Conservation (phyloP, 2,113 vertebrate species). For the Chamaetylas fuelleborni region DNA sequence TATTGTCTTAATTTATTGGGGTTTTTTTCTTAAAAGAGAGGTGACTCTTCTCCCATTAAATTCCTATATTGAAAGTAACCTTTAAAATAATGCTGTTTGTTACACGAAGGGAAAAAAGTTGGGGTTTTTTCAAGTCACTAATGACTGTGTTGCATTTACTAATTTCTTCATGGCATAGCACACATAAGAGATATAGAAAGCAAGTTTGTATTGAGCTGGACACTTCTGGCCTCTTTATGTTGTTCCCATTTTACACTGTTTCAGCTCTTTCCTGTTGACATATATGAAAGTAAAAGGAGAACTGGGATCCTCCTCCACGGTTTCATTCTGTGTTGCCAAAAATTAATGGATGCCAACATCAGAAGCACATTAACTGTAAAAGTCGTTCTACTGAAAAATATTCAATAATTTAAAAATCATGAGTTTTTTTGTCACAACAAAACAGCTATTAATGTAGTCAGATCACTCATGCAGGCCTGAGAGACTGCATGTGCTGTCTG, state of each 20-base stretch:
- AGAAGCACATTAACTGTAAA: not conserved
- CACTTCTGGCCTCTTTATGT: not conserved
- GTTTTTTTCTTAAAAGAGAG: not conserved
- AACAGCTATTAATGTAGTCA: constrained; percentile 21
- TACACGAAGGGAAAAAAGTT: not conserved
- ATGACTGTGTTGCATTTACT: not conserved
- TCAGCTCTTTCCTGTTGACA: not conserved
- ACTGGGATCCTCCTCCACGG: not conserved
- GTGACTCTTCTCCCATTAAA: not conserved
- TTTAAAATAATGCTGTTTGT: not conserved
- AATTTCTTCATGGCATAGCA: not conserved
- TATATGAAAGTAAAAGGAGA: not conserved
- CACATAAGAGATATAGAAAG: not conserved
- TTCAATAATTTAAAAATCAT: constrained; percentile 31
- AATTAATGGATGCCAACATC: not conserved
- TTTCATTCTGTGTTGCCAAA: not conserved
- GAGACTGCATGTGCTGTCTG: not conserved
- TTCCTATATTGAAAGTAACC: not conserved
- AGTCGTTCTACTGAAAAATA: not conserved
- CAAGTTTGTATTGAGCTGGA: not conserved
- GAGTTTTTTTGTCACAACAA: not conserved
- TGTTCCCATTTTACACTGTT: not conserved
- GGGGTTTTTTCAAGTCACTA: not conserved
- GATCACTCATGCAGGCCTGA: not conserved
- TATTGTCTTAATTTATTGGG: not conserved